phyloP scores from a whole-genome alignment of 2,888 invertebrate genomes.

The Pterobdella sp. region DNA sequence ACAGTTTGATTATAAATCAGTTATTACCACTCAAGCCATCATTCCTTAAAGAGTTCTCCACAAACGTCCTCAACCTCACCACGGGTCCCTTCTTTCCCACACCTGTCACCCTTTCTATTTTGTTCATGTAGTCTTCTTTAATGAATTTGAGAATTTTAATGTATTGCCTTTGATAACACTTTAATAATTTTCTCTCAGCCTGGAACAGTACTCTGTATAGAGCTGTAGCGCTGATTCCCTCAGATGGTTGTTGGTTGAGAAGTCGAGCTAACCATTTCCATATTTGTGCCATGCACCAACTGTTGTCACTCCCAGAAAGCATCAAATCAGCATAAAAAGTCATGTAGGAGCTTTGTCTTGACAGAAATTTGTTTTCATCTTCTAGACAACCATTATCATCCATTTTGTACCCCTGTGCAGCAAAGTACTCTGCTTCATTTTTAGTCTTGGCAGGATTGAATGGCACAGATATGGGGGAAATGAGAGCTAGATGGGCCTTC shows the following conservation, averaged over 20 bases:
- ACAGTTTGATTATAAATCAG: too few relatives aligned
- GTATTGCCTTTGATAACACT: background rate
- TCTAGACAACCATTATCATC: background rate
- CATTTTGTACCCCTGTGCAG: background rate
- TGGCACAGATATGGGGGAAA: background rate
- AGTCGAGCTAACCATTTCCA: background rate
- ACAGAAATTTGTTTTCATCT: background rate
- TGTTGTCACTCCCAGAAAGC: background rate
- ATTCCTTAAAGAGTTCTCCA: background rate
- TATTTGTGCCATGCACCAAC: background rate
- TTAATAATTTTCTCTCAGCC: background rate
- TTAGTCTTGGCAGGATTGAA: background rate
- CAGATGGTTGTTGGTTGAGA: background rate
- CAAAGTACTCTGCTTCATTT: background rate
- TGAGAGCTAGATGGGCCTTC: background rate
- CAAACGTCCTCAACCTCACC: background rate
- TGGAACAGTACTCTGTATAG: background rate
- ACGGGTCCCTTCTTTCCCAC: background rate
- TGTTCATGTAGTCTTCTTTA: background rate
- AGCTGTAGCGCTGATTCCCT: background rate
- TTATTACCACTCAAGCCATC: background rate
- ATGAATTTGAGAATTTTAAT: background rate
- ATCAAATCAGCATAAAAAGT: background rate
- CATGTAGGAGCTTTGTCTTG: slow-evolving; percentile 7
- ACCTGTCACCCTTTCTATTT: background rate